These are phyloP conservation scores for Antechinus flavipes DNA, from an alignment of 2,113 vertebrate genomes.

Conservation along the genomic window DNA sequence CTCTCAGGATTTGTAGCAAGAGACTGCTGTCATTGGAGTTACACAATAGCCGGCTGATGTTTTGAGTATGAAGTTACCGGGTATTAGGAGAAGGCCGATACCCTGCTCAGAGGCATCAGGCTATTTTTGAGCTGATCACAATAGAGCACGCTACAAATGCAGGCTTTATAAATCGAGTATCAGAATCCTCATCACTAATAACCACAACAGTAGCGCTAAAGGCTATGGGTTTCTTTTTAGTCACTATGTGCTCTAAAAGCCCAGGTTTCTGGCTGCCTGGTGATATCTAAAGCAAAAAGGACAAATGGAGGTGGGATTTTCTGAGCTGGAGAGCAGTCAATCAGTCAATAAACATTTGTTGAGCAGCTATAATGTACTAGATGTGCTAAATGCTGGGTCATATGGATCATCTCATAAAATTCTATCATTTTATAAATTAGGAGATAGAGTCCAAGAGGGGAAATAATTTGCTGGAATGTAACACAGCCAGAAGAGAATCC, in stretches of 20 bases:
- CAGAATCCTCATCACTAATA: constrained; percentile 54
- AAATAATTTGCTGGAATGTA: not conserved
- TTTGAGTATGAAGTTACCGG: constrained; percentile 57
- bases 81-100: constrained; percentile 59
- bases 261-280: not conserved
- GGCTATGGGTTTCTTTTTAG: not conserved
- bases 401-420: not conserved
- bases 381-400: not conserved
- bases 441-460: not conserved
- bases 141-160: constrained; percentile 74
- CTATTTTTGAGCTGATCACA: constrained; percentile 74
- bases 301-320: not conserved
- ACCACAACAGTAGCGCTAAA: constrained; percentile 40
- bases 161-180: constrained; percentile 69
- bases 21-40: constrained; percentile 69
- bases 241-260: not conserved
- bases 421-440: not conserved
- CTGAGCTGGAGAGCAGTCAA: not conserved
- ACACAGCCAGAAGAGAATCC: not conserved
- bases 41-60: constrained; percentile 76
- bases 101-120: constrained; percentile 54
- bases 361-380: not conserved
- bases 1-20: constrained; percentile 71
- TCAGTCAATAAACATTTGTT: not conserved
- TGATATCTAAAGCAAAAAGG: not conserved